Evolutionary conservation across 2,113 vertebrate genomes (phyloP), one percentile per base, ranked within the genome.

Genomic region (Fregetta grallaria): DNA sequence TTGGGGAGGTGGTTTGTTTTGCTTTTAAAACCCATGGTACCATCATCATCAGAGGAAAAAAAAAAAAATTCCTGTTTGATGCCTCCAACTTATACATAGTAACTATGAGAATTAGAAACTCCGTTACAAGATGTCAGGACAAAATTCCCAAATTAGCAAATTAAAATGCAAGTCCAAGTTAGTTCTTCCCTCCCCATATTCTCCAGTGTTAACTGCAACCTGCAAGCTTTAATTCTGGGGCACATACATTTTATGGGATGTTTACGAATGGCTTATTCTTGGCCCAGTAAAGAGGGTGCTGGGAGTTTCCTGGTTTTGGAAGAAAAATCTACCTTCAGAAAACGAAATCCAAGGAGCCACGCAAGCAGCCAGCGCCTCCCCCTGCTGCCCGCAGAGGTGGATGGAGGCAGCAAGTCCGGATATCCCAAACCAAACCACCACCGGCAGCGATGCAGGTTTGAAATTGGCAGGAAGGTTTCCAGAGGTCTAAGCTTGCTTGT

Each of bases 351-450:
- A 25, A 58, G 32, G 12, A 82, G 40, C 9, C 49, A 44, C 49
- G 22, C 0, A 0, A 86, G 40, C 62, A 73, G n/a, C 8, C 58
- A 40, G 61, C 10, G 29, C 22, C 27, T 61, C 18, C 27, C 23
- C 4, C 58, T 58, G 32, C 61, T 38, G 66, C 19, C 25, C 2
- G 2, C 26, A 50, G n/a, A 63, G 38, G 19, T 3, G 5, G 66
- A 22, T 1, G 4, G 27, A 52, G 13, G 30, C 0, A 0, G 6
- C 0, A 0, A 77, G 29, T 5, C 56, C 1, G 0, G 15, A n/a
- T 13, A 56, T 18, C 65, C 38, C 55, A 63, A 50, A 20, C 10
- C 1, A 1, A 84, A 15, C 3, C 14, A 29, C 2, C 25, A 2
- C 2, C 0, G 0, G n/a, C 47, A 78, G 40, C 1, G 1, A 50